These are phyloP conservation scores for Cydia pomonella DNA, from an alignment of 1,140 invertebrate species.

Conservation along the genomic window DNA sequence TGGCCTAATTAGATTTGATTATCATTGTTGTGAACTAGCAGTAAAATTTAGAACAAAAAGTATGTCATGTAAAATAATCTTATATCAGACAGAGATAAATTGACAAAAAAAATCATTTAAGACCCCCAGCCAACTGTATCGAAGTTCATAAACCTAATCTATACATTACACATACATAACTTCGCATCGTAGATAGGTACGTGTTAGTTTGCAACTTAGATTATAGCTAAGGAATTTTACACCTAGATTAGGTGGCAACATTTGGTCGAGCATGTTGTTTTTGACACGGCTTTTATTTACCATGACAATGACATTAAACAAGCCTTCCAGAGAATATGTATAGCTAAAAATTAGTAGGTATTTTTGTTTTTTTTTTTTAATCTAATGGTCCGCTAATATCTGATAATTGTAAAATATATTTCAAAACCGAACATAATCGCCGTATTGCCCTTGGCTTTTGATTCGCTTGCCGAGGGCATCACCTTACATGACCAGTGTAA, in stretches of 20 bases:
- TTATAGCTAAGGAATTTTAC: background rate
- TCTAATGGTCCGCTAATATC: too few relatives aligned
- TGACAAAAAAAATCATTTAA: too few relatives aligned
- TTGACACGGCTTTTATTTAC: too few relatives aligned
- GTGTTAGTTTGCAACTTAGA: slow-evolving; percentile 16
- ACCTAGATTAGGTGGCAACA: background rate
- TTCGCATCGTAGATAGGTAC: slow-evolving; percentile 12
- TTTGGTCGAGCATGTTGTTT: background rate
- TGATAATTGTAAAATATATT: background rate
- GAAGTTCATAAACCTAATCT: background rate
- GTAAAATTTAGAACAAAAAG: too few relatives aligned
- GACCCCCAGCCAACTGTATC: background rate
- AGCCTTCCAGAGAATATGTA: too few relatives aligned
- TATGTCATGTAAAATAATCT: too few relatives aligned
- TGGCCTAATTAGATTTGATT: too few relatives aligned
- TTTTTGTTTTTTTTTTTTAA: too few relatives aligned
- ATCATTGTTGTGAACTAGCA: too few relatives aligned
- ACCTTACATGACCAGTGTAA: background rate
- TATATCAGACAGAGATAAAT: too few relatives aligned
- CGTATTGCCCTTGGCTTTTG: background rate
- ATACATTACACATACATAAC: background rate
- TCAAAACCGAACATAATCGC: background rate
- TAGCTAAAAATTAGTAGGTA: too few relatives aligned
- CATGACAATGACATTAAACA: background rate
- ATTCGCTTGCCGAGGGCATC: background rate